Conservation (phyloP, 1,140 invertebrate genomes). For the Megathymus violae region DNA sequence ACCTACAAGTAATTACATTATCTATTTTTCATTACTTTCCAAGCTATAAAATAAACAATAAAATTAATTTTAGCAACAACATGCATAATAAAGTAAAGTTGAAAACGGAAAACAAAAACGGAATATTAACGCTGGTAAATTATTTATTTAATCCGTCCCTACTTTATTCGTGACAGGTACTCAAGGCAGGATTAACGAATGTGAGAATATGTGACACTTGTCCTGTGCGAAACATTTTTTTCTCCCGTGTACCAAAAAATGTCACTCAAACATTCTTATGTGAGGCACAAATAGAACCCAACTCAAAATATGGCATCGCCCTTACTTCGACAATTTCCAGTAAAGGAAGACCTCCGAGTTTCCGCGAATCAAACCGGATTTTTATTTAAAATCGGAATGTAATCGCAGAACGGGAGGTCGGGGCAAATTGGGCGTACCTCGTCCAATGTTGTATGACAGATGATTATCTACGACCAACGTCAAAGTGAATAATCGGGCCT, state of each 20-base stretch:
- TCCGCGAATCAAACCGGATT: conserved; percentile 31
- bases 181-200: conserved; percentile 22
- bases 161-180: conserved; percentile 13
- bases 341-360: conserved; percentile 40
- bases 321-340: conserved; percentile 60
- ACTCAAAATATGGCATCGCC: conserved; percentile 66
- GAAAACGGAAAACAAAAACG: too few relatives aligned
- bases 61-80: too few relatives aligned
- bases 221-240: conserved; percentile 33
- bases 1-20: too few relatives aligned
- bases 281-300: conserved; percentile 64
- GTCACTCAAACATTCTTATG: conserved; percentile 67
- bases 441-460: conserved; percentile 74
- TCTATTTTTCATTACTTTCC: too few relatives aligned
- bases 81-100: too few relatives aligned
- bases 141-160: conserved; percentile 9
- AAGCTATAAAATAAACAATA: too few relatives aligned
- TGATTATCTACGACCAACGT: conserved; percentile 79
- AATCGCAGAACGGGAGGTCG: conserved; percentile 50
- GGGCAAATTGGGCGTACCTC: conserved; percentile 53
- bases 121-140: too few relatives aligned
- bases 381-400: conserved; percentile 38
- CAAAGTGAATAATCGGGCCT: conserved; percentile 82
- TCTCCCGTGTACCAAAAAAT: conserved; percentile 45
- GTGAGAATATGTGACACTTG: conserved; percentile 22